Evolutionary conservation across 1,140 invertebrate genomes (phyloP).

Genomic region (Chionoecetes opilio): DNA sequence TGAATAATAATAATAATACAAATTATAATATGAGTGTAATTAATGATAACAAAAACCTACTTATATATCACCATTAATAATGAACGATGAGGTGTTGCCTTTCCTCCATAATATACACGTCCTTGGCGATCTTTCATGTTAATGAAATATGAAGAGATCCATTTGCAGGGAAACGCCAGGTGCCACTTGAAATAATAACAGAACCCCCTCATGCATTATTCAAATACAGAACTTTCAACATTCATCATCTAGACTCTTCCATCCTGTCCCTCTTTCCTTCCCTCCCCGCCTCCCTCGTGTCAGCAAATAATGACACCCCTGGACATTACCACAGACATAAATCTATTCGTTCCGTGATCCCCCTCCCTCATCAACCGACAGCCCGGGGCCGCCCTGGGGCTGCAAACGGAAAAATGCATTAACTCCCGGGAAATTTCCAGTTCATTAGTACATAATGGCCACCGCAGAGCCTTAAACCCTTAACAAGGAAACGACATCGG

Average conservation of each 20-base stretch:
- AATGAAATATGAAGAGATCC: no score
- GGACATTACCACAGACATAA: neutral
- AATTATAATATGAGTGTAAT: no score
- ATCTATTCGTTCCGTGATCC: neutral
- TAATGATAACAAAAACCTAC: no score
- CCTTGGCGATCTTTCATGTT: no score
- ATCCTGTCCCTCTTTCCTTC: neutral
- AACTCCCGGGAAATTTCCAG: neutral
- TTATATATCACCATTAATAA: no score
- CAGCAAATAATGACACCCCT: neutral
- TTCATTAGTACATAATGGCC: neutral
- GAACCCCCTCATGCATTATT: neutral
- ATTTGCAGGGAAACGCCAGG: no score
- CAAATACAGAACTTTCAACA: neutral
- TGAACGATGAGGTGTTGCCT: no score
- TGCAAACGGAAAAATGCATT: slow-evolving; percentile 17
- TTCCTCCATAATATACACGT: no score
- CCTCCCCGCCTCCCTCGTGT: neutral
- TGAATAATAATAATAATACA: no score
- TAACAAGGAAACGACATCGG: neutral
- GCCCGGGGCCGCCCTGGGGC: neutral
- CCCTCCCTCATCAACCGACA: neutral
- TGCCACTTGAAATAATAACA: neutral
- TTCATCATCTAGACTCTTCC: neutral
- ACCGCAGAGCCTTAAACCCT: neutral